Conservation (phyloP, 35 echinoderm and acorn worm genomes). For the Lytechinus variegatus region DNA sequence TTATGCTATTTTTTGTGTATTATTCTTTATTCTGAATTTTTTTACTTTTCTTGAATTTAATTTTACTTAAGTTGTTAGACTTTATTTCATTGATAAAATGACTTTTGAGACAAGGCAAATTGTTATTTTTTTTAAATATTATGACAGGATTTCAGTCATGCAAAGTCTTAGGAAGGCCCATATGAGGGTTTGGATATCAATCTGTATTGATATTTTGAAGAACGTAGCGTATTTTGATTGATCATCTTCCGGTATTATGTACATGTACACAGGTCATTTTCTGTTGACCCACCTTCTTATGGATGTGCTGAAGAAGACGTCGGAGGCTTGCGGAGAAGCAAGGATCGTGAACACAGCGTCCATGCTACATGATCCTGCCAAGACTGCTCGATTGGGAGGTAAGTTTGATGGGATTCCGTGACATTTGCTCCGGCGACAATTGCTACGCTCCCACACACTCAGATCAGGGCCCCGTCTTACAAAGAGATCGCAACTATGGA, state of each 20-base stretch:
- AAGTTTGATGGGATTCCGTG: background rate
- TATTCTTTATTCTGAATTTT: too few relatives aligned
- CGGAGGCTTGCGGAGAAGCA: constrained; percentile 52
- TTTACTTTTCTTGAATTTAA: too few relatives aligned
- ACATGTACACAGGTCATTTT: constrained; percentile 60
- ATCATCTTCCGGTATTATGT: background rate
- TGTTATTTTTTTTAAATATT: background rate
- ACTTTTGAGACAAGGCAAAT: background rate
- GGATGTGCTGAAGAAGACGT: constrained; percentile 63
- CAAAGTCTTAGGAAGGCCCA: too few relatives aligned
- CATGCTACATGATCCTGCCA: constrained; percentile 59
- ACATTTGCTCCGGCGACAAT: too few relatives aligned
- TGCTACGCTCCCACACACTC: too few relatives aligned
- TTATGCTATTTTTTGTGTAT: too few relatives aligned
- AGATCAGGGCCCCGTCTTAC: too few relatives aligned
- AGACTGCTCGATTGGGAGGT: background rate
- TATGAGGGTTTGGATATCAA: too few relatives aligned
- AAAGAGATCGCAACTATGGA: too few relatives aligned
- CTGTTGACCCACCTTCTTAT: constrained; percentile 64
- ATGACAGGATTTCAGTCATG: background rate
- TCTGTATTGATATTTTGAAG: too few relatives aligned
- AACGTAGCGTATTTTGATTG: background rate
- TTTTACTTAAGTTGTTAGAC: too few relatives aligned
- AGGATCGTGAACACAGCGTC: constrained; percentile 67
- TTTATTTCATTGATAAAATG: too few relatives aligned